Conservation (phyloP, 2,113 vertebrate species). For the Erythrolamprus reginae region DNA sequence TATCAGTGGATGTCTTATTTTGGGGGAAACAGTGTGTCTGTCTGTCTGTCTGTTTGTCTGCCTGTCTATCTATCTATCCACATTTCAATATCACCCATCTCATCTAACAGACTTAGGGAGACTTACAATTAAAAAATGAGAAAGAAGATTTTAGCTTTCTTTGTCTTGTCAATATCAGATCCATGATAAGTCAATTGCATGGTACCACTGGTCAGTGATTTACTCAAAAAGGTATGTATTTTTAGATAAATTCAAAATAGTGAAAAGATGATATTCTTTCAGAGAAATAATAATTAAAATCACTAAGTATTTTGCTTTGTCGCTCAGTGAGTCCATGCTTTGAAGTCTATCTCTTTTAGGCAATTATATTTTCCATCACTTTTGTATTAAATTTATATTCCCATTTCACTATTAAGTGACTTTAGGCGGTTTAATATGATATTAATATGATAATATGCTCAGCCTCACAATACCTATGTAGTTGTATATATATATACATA, state of each 20-base stretch:
- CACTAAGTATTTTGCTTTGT: background rate
- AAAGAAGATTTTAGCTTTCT: background rate
- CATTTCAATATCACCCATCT: too few species aligned
- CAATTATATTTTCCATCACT: background rate
- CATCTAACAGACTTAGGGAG: too few species aligned
- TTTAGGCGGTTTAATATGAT: background rate
- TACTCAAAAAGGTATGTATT: background rate
- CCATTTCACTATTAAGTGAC: too few species aligned
- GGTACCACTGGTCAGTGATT: background rate
- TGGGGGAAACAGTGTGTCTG: too few species aligned
- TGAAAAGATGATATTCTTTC: background rate
- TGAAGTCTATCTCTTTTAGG: background rate
- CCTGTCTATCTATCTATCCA: too few species aligned
- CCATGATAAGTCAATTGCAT: background rate
- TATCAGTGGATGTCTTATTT: too few species aligned
- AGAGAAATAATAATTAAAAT: background rate
- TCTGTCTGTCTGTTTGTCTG: too few species aligned
- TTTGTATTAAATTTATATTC: too few species aligned
- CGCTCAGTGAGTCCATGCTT: background rate
- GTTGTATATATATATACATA: too few species aligned
- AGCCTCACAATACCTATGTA: too few species aligned
- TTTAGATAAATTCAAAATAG: background rate
- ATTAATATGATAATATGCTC: too few species aligned
- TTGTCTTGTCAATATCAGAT: background rate
- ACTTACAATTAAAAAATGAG: too few species aligned